Conservation (phyloP, 2,797 vertebrate species). For the Pangasius mekongensis region DNA sequence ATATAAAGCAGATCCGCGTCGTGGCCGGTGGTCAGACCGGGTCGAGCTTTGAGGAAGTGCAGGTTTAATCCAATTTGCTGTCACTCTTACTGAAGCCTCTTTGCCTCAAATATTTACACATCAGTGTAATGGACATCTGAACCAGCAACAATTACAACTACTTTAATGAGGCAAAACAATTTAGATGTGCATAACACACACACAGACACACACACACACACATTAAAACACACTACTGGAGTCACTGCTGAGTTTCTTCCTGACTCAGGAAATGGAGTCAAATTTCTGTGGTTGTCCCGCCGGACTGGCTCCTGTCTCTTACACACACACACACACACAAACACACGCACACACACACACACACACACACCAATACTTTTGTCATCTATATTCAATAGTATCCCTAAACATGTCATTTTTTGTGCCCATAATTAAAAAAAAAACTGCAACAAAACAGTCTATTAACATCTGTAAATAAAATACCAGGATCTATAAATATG, state of each 20-base stretch:
- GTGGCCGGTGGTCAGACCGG: slow-evolving; percentile 59
- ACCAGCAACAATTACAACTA: slow-evolving; percentile 68
- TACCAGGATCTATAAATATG: neutral
- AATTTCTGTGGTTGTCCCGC: slow-evolving; percentile 49
- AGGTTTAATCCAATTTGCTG: slow-evolving; percentile 80
- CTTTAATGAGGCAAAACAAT: slow-evolving; percentile 66
- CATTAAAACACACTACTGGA: slow-evolving; percentile 33
- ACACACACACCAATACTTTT: slow-evolving; percentile 38
- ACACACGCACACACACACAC: slow-evolving; percentile 28
- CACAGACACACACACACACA: slow-evolving; percentile 40
- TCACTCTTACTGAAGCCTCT: slow-evolving; percentile 70
- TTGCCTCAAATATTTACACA: slow-evolving; percentile 79
- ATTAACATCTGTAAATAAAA: too few relatives aligned
- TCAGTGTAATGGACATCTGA: slow-evolving; percentile 78
- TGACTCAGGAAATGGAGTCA: slow-evolving; percentile 57
- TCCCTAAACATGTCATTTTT: neutral
- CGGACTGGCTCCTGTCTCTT: slow-evolving; percentile 50
- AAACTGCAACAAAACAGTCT: neutral
- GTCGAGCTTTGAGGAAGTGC: slow-evolving; percentile 71
- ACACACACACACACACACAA: slow-evolving; percentile 26
- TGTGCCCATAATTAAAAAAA: neutral
- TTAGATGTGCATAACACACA: slow-evolving; percentile 44
- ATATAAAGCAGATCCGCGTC: slow-evolving; percentile 59
- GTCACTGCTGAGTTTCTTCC: slow-evolving; percentile 49
- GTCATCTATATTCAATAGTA: neutral